Percentiles rank a stretch among this genome's conserved stretches.
Conservation (phyloP, 1,140 invertebrate genomes). For the Temnothorax nylanderi region DNA sequence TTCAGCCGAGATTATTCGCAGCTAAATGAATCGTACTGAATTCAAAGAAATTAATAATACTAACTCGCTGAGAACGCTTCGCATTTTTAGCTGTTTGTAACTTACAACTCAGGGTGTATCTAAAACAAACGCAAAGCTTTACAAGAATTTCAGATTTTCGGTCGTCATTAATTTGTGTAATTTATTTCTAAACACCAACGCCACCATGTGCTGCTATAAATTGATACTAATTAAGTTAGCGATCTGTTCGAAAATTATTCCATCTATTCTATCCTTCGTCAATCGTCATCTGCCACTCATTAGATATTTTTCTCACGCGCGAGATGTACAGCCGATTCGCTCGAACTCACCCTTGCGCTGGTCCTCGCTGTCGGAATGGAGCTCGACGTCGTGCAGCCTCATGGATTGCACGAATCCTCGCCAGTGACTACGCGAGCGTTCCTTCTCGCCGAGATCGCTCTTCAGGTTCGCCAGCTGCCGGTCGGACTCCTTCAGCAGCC, state of each 20-base stretch:
- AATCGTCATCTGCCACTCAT: not conserved
- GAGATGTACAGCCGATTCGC: not conserved
- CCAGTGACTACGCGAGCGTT: constrained; percentile 78
- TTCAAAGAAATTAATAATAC: not conserved
- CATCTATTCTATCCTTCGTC: not conserved
- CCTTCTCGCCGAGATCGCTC: constrained; percentile 69
- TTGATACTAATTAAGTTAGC: not conserved
- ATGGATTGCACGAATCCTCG: constrained; percentile 76
- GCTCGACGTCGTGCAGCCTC: constrained; percentile 79
- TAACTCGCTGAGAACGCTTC: not conserved
- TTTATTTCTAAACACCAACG: not conserved
- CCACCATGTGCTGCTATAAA: not conserved
- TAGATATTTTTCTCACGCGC: not conserved
- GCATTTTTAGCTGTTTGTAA: not conserved
- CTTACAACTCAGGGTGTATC: not conserved
- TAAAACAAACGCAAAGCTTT: not conserved
- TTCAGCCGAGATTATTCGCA: not conserved
- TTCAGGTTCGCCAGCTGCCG: constrained; percentile 77
- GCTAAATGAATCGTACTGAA: not conserved
- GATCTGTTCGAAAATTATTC: not conserved
- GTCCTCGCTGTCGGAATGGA: constrained; percentile 81
- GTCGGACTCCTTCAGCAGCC: constrained; percentile 80
- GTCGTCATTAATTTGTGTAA: not conserved
- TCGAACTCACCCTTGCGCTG: constrained; percentile 78
- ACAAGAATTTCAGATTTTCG: not conserved